Base-by-base conservation (phyloP, 2,113 vertebrate species). In the Centropristis striata region DNA sequence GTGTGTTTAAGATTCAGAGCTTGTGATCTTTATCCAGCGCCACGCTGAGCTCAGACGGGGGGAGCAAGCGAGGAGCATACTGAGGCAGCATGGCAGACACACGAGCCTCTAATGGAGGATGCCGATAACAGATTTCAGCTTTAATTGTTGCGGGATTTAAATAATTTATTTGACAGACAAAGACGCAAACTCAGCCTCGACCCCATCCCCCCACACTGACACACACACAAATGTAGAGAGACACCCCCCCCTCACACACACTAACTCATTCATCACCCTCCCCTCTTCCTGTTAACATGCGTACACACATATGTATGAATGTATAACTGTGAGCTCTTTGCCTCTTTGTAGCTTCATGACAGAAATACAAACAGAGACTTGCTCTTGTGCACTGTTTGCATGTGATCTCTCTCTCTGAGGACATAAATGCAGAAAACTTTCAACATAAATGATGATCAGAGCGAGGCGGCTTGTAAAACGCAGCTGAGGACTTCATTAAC, bases 121-220 rank as follows among this genome's bases (percentile, higher is more conserved):
- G 37, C 82, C 54, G 91, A 95, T 93, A 93, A 92, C 92, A 89
- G 90, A 91, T 92, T 94, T 92, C 80, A 78, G 80, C 75, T 92
- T 91, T 93, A 90, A 94, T 94, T 93, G 88, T 92, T 90, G 80
- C 51, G 79, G 92, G 93, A 94, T 95, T 94, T 95, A 90, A 94
- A 94, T 94, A 91, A 94, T 94, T 94, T 93, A 94, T 89, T 57
- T 83, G 83, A 87, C 84, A 88, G 85, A 91, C 91, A 90, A 90
- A 90, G 88, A 88, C 41, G 59, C 83, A 88, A 87, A 85, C 66
- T 75, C 81, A 85, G 80, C 75, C 59, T 51, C 14, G 3, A 10
- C 21, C 80, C 85, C 76, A 64, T 55, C 86, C 86, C 86, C 81
- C 85, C 75, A 57, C 69, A 37, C 46, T 36, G 18, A 55, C 70